These are phyloP conservation scores for Camelus bactrianus DNA, from an alignment of 2,113 vertebrate genomes.

Conservation along the genomic window DNA sequence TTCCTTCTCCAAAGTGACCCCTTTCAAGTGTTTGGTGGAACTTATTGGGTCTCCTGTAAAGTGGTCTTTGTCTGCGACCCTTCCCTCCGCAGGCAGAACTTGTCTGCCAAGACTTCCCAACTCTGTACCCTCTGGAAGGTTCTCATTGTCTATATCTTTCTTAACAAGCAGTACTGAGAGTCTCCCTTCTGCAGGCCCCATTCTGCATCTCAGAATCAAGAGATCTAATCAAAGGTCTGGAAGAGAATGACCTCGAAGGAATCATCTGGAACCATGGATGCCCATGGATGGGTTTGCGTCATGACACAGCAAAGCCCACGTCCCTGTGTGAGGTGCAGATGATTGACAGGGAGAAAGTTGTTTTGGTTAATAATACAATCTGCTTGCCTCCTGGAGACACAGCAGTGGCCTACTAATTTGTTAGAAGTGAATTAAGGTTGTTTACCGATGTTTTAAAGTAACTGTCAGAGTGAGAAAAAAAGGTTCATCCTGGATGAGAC, in stretches of 20 bases:
- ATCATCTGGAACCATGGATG: not conserved
- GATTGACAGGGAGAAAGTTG: conserved; percentile 78
- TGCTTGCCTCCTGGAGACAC: conserved; percentile 73
- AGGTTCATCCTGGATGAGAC: conserved; percentile 63
- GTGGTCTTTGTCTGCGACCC: not conserved
- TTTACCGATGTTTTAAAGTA: conserved; percentile 83
- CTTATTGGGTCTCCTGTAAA: not conserved
- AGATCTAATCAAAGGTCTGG: conserved; percentile 48
- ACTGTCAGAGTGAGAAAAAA: conserved; percentile 65
- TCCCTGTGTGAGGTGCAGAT: conserved; percentile 55
- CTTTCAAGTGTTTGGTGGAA: not conserved
- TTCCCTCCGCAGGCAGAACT: not conserved
- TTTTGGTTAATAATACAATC: conserved; percentile 81
- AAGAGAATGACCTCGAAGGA: conserved; percentile 60
- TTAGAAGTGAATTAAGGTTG: conserved; percentile 80
- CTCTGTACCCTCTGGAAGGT: not conserved
- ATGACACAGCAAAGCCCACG: conserved; percentile 45
- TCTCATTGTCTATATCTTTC: conserved; percentile 70
- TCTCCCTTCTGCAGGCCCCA: conserved; percentile 58
- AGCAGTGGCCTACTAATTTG: conserved; percentile 73
- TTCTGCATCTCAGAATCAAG: conserved; percentile 55
- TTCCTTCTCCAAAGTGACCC: not conserved
- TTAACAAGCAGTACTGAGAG: conserved; percentile 62
- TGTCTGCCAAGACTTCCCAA: not conserved
- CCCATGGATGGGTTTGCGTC: conserved; percentile 48